These are phyloP conservation scores for Acanthosepion pharaonis DNA, from an alignment of 2,888 invertebrate genomes.

Conservation along the genomic window DNA sequence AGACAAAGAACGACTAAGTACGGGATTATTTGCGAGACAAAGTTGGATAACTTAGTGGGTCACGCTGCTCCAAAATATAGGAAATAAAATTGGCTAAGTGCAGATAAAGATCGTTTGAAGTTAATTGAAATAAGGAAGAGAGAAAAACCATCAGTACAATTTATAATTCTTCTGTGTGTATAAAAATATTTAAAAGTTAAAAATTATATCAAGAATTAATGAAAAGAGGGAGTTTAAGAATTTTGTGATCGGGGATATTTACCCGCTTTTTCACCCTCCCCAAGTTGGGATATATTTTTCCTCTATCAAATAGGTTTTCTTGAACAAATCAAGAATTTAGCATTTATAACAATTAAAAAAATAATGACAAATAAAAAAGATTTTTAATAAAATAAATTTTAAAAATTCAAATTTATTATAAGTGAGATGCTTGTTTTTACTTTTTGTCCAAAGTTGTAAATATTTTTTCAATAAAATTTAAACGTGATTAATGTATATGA, in stretches of 20 bases:
- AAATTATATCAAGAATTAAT: neutral
- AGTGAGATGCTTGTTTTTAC: neutral
- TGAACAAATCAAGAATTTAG: neutral
- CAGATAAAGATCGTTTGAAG: neutral
- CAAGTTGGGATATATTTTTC: neutral
- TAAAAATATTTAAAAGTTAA: neutral
- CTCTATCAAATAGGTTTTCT: neutral
- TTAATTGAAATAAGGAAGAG: neutral
- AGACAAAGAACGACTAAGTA: neutral
- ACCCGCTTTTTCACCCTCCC: neutral
- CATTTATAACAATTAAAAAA: neutral
- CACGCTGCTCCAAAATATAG: neutral
- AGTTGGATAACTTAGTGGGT: conserved; percentile 5
- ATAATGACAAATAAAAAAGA: neutral
- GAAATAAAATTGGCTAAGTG: neutral
- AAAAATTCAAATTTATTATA: neutral
- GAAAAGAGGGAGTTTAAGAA: neutral
- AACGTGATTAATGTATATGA: no score
- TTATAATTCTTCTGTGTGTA: neutral
- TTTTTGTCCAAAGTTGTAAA: no score
- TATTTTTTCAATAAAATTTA: no score
- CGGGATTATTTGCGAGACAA: neutral
- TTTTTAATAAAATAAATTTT: neutral
- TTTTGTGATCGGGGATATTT: neutral
- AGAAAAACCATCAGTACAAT: neutral